Evolutionary conservation across 2,888 invertebrate species (phyloP).

Genomic region (Drosophila hamatofila): DNA sequence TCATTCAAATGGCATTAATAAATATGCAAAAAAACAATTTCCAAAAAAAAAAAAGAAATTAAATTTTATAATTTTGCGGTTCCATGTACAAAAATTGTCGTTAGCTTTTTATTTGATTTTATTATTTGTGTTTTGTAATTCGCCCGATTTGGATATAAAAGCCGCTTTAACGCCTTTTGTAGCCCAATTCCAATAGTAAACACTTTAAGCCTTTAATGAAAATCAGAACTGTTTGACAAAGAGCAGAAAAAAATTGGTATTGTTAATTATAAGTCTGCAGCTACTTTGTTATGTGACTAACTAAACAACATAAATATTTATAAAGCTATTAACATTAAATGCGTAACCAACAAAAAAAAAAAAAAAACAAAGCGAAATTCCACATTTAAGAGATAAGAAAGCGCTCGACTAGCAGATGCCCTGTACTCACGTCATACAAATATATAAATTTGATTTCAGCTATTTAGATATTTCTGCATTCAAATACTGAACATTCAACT

Average conservation of each 20-base stretch:
- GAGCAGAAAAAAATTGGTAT: constrained; percentile 21
- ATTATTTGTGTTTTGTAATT: background rate
- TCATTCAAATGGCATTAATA: constrained; percentile 7
- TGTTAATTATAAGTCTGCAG: constrained; percentile 57
- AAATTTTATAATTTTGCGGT: constrained; percentile 1
- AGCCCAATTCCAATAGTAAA: constrained; percentile 37
- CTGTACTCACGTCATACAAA: constrained; percentile 30
- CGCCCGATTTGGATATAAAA: background rate
- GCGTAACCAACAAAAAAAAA: constrained; percentile 32
- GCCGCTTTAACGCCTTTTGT: constrained; percentile 23
- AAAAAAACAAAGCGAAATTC: constrained; percentile 24
- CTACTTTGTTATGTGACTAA: constrained; percentile 76
- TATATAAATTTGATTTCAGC: background rate
- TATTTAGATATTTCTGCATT: background rate
- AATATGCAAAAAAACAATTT: constrained; percentile 7
- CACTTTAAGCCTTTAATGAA: constrained; percentile 6
- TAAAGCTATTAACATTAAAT: constrained; percentile 64
- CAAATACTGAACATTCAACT: background rate
- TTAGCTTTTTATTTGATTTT: constrained; percentile 3
- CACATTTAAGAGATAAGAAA: constrained; percentile 12
- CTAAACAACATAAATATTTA: constrained; percentile 73
- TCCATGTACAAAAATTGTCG: background rate
- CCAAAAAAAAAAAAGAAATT: background rate
- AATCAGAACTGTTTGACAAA: constrained; percentile 38
- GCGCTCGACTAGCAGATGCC: constrained; percentile 31